Percentiles rank a stretch among this genome's conserved stretches.
Conservation (phyloP, 37 sponge, comb jelly and placozoan genomes). For the Chondrosia reniformis region DNA sequence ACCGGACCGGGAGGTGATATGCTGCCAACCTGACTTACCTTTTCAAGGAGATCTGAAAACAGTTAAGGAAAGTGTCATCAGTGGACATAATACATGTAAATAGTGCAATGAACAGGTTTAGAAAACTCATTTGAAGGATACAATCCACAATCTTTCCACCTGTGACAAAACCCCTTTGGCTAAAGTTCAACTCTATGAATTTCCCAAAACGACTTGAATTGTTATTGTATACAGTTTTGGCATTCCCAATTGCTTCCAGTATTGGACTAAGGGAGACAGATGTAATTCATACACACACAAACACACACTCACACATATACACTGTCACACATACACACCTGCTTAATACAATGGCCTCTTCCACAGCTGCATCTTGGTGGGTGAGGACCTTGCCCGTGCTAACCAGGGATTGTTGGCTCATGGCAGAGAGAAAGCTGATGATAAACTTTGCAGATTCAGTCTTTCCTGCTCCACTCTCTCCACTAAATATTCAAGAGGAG, state of each 20-base stretch:
- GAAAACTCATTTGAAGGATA: slow-evolving; percentile 37
- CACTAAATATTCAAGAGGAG: slow-evolving; percentile 48
- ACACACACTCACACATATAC: background rate
- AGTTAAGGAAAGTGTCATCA: slow-evolving; percentile 15
- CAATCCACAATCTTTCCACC: slow-evolving; percentile 92
- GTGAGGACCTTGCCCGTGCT: background rate
- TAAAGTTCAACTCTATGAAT: slow-evolving; percentile 89
- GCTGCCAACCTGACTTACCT: background rate
- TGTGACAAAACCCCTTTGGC: slow-evolving; percentile 74
- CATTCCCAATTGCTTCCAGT: slow-evolving; percentile 99
- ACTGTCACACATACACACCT: slow-evolving; percentile 73
- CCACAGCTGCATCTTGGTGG: slow-evolving; percentile 40
- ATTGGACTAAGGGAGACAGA: slow-evolving; percentile 88
- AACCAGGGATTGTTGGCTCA: slow-evolving; percentile 63
- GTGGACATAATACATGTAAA: background rate
- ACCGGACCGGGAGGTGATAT: background rate
- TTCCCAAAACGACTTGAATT: slow-evolving; percentile 98
- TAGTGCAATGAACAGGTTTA: background rate
- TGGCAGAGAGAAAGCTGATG: slow-evolving; percentile 82
- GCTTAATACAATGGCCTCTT: slow-evolving; percentile 82
- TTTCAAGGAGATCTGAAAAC: slow-evolving; percentile 13
- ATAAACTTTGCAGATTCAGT: slow-evolving; percentile 98
- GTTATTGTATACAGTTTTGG: slow-evolving; percentile 98
- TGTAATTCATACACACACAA: background rate
- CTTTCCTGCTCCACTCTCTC: slow-evolving; percentile 98